Evolutionary conservation across 2,797 vertebrate genomes (phyloP).

Genomic region (Carapus acus): DNA sequence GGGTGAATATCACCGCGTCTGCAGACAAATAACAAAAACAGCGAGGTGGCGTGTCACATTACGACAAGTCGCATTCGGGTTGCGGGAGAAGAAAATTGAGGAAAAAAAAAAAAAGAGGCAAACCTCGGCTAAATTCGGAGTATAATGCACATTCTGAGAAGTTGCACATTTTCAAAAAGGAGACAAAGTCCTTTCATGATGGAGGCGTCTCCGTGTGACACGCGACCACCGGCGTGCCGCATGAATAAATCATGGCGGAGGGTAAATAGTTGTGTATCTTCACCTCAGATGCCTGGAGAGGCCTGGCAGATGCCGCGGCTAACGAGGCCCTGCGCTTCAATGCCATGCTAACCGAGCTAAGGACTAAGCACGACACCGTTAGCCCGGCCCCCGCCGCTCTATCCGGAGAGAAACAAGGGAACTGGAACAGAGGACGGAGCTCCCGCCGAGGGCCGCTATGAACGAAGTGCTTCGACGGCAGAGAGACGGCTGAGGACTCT

Average conservation of each 20-base stretch:
- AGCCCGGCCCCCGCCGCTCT: slow-evolving; percentile 19
- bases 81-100: too few species aligned
- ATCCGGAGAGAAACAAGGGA: slow-evolving; percentile 20
- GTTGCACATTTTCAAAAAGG: slow-evolving; percentile 32
- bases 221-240: slow-evolving; percentile 60
- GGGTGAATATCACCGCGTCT: slow-evolving; percentile 42
- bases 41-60: slow-evolving; percentile 37
- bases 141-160: slow-evolving; percentile 54
- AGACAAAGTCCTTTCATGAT: slow-evolving; percentile 55
- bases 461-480: too few species aligned
- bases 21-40: slow-evolving; percentile 42
- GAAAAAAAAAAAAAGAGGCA: slow-evolving; percentile 45
- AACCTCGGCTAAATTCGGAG: slow-evolving; percentile 43
- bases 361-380: slow-evolving; percentile 58
- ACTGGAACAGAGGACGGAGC: slow-evolving; percentile 44
- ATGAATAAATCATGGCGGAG: slow-evolving; percentile 74
- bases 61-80: slow-evolving; percentile 44
- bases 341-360: slow-evolving; percentile 54
- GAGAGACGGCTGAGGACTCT: too few species aligned
- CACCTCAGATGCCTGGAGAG: slow-evolving; percentile 64
- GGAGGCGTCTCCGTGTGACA: slow-evolving; percentile 67
- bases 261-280: slow-evolving; percentile 67
- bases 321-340: slow-evolving; percentile 63
- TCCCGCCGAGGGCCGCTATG: slow-evolving; percentile 25
- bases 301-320: slow-evolving; percentile 66